Base-by-base conservation (phyloP, 2,888 invertebrate species). In the Calameuta idolon region DNA sequence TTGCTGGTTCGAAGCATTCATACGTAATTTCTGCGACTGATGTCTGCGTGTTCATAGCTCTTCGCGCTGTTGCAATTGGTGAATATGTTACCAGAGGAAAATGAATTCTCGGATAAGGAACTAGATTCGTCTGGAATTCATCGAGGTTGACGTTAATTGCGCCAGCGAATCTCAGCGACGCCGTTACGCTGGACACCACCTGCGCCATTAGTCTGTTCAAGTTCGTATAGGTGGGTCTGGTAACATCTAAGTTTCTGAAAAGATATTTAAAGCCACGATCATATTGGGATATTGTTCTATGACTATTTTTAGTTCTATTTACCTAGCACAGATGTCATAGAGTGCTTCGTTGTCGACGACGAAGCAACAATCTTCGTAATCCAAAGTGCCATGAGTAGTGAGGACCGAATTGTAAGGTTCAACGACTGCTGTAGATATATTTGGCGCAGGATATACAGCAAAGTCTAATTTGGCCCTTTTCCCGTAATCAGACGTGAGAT, bases 61-160 rank as follows among this genome's bases (percentile, higher is more conserved):
- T 94, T 73, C 93, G 92, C 2, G 94, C 93, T 12, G 95, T 93
- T 9, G 95, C 92, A 69, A 96, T 92, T 0, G 96, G 96, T 0
- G 96, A 94, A 92, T 94, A 97, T 68, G 95, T 96, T 81, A 96
- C 93, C 75, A 97, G 91, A 0, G 97, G 97, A 89, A 96, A 98
- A 89, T 98, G 97, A 78, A 98, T 96, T 87, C 98, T 93, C 0
- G 97, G 97, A 91, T 96, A 98, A 0, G 98, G 97, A 55, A 97
- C 95, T 78, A 97, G 91, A 88, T 96, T 96, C 1, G 96, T 97
- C 89, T 95, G 94, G 86, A 97, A 95, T 89, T 97, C 97, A 12
- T 94, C 94, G 74, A 97, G 92, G 85, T 94, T 94, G 0, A 95
- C 94, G 85, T 95, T 95, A 34, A 94, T 88, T 1, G 94, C 93